Percentiles rank a stretch among this genome's conserved stretches.
These are phyloP conservation scores for Ophonus ardosiacus DNA, from an alignment of 2,888 invertebrate species.

Conservation along the genomic window DNA sequence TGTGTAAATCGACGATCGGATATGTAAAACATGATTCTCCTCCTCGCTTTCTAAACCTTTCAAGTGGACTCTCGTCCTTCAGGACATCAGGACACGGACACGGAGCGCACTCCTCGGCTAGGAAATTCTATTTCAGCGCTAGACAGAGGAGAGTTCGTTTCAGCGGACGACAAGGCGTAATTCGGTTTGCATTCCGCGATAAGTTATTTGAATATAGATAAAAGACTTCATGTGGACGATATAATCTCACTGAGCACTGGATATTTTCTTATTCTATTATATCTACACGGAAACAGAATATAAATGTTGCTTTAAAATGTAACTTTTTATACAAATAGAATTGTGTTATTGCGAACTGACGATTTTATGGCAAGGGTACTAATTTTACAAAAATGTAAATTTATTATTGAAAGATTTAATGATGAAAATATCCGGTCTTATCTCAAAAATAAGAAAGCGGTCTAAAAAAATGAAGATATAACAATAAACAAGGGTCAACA, in stretches of 20 bases:
- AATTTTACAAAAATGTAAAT: background rate
- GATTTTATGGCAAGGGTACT: background rate
- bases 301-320: conserved; percentile 20
- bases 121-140: conserved; percentile 38
- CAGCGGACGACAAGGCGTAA: conserved; percentile 22
- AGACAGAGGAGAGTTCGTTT: background rate
- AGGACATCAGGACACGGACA: background rate
- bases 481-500: too few relatives aligned
- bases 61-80: conserved; percentile 34
- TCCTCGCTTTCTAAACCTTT: conserved; percentile 27
- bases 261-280: conserved; percentile 16
- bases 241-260: background rate
- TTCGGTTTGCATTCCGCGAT: conserved; percentile 28
- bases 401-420: too few relatives aligned
- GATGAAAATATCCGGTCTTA: too few relatives aligned
- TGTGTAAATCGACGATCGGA: conserved; percentile 23
- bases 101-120: background rate
- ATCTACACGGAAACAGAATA: background rate
- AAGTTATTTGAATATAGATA: conserved; percentile 44
- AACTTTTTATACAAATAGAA: background rate
- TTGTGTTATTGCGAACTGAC: background rate
- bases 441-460: too few relatives aligned
- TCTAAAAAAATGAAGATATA: too few relatives aligned
- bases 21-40: conserved; percentile 53
- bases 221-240: conserved; percentile 19